Conservation (phyloP, 2,113 vertebrate species). For the Marcusenius ussheri region DNA sequence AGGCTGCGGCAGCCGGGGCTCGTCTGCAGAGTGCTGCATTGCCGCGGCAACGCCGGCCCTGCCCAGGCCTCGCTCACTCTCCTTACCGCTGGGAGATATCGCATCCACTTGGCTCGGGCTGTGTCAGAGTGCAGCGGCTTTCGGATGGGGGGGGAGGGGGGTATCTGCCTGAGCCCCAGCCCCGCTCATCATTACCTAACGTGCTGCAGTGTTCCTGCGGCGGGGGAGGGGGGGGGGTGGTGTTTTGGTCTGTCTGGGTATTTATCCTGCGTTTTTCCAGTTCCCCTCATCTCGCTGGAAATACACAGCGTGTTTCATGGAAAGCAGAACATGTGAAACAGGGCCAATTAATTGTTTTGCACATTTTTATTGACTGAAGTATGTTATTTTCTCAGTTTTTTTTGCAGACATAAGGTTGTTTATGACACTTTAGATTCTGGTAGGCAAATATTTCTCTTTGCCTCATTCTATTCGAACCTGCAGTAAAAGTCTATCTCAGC, state of each 20-base stretch:
- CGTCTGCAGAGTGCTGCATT: constrained; percentile 51
- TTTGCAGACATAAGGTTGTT: not conserved
- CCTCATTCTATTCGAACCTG: not conserved
- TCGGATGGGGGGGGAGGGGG: not conserved
- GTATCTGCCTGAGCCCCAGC: not conserved
- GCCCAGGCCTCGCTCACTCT: not conserved
- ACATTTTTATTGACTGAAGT: not conserved
- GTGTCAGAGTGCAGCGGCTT: not conserved
- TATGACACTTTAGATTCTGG: not conserved
- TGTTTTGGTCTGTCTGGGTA: not conserved
- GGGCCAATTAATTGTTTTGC: not conserved
- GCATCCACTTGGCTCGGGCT: not conserved
- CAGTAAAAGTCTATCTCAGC: not conserved
- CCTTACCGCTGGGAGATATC: not conserved
- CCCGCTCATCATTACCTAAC: not conserved
- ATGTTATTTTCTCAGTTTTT: not conserved
- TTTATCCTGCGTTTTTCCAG: not conserved
- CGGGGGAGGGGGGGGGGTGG: not conserved
- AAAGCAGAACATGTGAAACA: not conserved
- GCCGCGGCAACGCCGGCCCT: constrained; percentile 41
- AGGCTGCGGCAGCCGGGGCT: constrained; percentile 54
- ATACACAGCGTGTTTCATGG: not conserved
- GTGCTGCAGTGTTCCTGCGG: constrained; percentile 4
- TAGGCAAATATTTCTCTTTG: not conserved
- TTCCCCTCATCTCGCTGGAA: not conserved